Evolutionary conservation across 2,113 vertebrate genomes (phyloP).

Genomic region (Dendropsophus ebraccatus): DNA sequence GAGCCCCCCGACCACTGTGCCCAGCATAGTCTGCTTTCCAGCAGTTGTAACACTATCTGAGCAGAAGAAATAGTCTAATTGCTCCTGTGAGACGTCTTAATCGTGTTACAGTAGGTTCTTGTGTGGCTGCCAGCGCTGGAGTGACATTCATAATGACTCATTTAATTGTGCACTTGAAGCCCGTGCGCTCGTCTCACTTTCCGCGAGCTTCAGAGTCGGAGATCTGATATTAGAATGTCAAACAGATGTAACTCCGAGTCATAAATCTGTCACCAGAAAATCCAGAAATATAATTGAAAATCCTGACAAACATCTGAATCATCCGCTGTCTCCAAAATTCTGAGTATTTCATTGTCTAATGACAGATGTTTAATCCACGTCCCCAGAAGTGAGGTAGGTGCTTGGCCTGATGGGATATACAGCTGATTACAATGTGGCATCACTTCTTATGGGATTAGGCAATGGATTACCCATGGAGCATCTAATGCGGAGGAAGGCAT

Average conservation of each 20-base stretch:
- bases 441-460: neutral
- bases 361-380: slow-evolving; percentile 30
- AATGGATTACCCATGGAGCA: neutral
- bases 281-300: slow-evolving; percentile 29
- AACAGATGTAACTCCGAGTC: slow-evolving; percentile 34
- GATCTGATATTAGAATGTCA: slow-evolving; percentile 46
- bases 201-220: neutral
- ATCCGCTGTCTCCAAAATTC: neutral
- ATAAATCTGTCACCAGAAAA: slow-evolving; percentile 34
- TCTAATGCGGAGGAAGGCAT: too few species aligned
- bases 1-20: neutral
- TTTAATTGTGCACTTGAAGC: slow-evolving; percentile 48
- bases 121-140: slow-evolving; percentile 10
- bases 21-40: neutral
- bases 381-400: neutral
- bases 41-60: neutral
- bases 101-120: neutral
- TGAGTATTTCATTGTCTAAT: slow-evolving; percentile 9
- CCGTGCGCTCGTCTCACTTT: slow-evolving; percentile 9
- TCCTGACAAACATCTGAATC: slow-evolving; percentile 37
- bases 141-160: slow-evolving; percentile 43
- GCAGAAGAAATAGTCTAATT: slow-evolving; percentile 5
- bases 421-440: neutral
- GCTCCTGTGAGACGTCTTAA: slow-evolving; percentile 20
- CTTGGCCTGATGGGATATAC: neutral